Conservation (phyloP, 2,113 vertebrate genomes). For the Nansenia antarctica region DNA sequence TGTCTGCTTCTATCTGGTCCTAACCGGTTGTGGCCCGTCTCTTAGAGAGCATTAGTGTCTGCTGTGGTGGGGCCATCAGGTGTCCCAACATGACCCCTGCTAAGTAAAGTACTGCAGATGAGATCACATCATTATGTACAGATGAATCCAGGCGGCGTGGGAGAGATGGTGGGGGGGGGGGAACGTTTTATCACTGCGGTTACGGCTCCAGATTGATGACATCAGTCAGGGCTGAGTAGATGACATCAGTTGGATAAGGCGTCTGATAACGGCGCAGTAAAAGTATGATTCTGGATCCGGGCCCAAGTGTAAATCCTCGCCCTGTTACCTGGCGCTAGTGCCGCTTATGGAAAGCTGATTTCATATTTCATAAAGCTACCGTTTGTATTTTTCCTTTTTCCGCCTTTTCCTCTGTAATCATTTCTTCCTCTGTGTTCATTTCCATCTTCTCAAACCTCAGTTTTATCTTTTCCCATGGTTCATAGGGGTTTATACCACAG, state of each 20-base stretch:
- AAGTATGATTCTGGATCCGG: neutral
- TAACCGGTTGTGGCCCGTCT: conserved; percentile 22
- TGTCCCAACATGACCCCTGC: conserved; percentile 28
- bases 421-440: too few species aligned
- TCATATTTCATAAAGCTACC: neutral
- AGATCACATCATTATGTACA: conserved; percentile 39
- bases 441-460: too few species aligned
- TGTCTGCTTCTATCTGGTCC: too few species aligned
- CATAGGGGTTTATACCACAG: too few species aligned
- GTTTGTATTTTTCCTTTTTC: neutral
- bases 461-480: too few species aligned
- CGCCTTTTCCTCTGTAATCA: too few species aligned
- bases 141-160: too few species aligned
- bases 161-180: neutral
- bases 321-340: neutral
- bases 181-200: conserved; percentile 19
- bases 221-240: too few species aligned
- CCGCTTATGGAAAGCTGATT: conserved; percentile 2
- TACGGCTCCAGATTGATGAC: conserved; percentile 15
- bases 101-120: conserved; percentile 35
- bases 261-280: too few species aligned
- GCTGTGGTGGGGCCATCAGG: conserved; percentile 17
- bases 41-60: conserved; percentile 21
- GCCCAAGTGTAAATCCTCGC: neutral
- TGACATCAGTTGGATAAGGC: conserved; percentile 1